Evolutionary conservation across 1,140 invertebrate genomes (phyloP), one percentile per base, ranked within the genome.

Genomic region (Cydia strobilella): DNA sequence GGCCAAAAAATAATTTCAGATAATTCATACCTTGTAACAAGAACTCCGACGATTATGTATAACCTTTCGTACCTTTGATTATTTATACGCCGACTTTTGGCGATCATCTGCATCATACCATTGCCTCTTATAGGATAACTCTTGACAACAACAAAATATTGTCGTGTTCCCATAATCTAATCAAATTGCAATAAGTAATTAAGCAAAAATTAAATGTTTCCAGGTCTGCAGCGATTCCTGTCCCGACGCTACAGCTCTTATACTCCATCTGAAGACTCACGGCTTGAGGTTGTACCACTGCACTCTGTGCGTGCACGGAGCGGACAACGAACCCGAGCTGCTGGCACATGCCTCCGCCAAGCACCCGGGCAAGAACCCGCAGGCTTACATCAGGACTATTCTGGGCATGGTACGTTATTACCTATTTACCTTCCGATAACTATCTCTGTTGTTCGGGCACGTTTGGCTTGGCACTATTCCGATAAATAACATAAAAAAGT

Each of bases 321-420:
- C 88, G 0, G 88, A 91, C 42, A 83, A 76, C 35, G 94, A 94
- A 59, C 85, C 93, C 5, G 93, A 94, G 1, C 93, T 96, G 62
- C 92, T 95, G 63, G 90, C 93, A 5, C 95, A 96, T 81, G 86
- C 95, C 0, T 84, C 93, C 0, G 90, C 94, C 7, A 93, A 93
- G 23, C 95, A 96, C 79, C 91, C 94, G 0, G 88, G 94, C 1
- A 94, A 94, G 48, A 90, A 92, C 23, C 94, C 93, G 0, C 85
- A 89, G 45, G 86, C 90, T 0, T 93, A 91, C 51, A 51, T 92
- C 10, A 81, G 90, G 74, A 82, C 87, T 31, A 89, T 89, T 27
- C 87, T 84, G 0, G 86, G 82, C 65, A 90, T 89, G 81, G 90
- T 91, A 78, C 9, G 54, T 59, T 63, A n/a, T 75, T n/a, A 0